phyloP scores from a whole-genome alignment of 2,797 vertebrate species.

The Cynodonichthys magdalenae region DNA sequence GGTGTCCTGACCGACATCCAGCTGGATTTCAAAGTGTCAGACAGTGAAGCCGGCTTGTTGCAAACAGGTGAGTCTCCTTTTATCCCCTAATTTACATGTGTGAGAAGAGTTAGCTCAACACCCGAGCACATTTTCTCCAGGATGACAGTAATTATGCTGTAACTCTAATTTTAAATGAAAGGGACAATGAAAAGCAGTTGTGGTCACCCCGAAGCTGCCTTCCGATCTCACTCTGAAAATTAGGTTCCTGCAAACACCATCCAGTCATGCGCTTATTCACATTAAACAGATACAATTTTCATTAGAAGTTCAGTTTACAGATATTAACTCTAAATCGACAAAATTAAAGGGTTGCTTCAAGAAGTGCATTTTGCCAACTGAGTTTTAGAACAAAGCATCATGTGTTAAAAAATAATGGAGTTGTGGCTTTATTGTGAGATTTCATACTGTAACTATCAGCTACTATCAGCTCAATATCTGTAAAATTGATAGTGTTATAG shows the following conservation, averaged over 20 bases:
- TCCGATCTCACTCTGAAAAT: not conserved
- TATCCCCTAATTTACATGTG: slow-evolving; percentile 56
- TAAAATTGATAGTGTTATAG: too few relatives aligned
- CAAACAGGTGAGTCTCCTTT: slow-evolving; percentile 89
- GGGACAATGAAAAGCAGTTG: slow-evolving; percentile 37
- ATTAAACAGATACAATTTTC: not conserved
- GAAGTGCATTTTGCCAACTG: too few relatives aligned
- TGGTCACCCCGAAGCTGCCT: not conserved
- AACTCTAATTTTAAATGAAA: slow-evolving; percentile 27
- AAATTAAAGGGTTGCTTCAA: too few relatives aligned
- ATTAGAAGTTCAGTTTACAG: not conserved
- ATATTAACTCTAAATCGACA: not conserved
- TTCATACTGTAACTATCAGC: too few relatives aligned
- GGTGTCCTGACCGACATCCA: slow-evolving; percentile 95
- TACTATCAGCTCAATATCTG: too few relatives aligned
- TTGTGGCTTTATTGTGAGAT: too few relatives aligned
- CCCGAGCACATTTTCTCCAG: slow-evolving; percentile 20
- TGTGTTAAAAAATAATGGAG: too few relatives aligned
- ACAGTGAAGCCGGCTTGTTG: slow-evolving; percentile 90
- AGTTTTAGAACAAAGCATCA: too few relatives aligned
- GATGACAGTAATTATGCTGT: slow-evolving; percentile 26
- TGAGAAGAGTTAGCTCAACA: slow-evolving; percentile 15
- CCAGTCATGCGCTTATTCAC: not conserved
- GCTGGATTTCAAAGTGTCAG: slow-evolving; percentile 88
- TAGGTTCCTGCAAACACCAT: not conserved